Base-by-base conservation (phyloP, 2,888 invertebrate species). In the Heliconius hortense region DNA sequence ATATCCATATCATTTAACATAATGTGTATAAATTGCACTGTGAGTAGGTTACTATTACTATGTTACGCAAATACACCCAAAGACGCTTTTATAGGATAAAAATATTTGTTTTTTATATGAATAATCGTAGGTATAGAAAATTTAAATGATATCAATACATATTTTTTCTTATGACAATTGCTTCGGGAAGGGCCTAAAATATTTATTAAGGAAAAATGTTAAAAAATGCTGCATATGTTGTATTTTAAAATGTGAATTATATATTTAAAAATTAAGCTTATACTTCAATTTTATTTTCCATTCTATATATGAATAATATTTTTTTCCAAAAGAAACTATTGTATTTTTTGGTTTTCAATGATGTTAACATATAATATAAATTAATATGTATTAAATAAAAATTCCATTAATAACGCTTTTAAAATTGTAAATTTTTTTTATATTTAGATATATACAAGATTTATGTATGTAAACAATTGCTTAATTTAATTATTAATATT, bases 31-130 rank as follows among this genome's bases (percentile, higher is more conserved):
- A 56, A 64, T 80, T 79, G 81, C 82, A 84, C 82, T 72, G 74
- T 78, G 71, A 73, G 75, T 81, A 81, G 77, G 71, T 78, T 68
- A 75, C 5, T 56, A 56, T 77, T 68, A 76, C n/a, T 56, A 56
- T 77, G 76, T 77, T 77, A 74, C 67, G 70, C 77, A 72, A 72
- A 76, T 77, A 83, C 84, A 86, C 85, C 86, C 85, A 86, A 87
- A 86, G 85, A 87, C 84, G 85, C 87, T 88, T 86, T 82, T 74
- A 77, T 83, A 83, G 80, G 28, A 79, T 82, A 84, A 83, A 79
- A 76, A 70, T 73, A 39, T 77, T 75, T 67, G 67, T 73, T 75
- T 76, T 67, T 56, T 62, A 64, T 73, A 74, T 78, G 28, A 56
- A 63, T 31, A 72, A 48, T 75, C 59, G 15, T 73, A 53, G 62